phyloP scores from a whole-genome alignment of 2,888 invertebrate species.

The Orthonevra nobilis region DNA sequence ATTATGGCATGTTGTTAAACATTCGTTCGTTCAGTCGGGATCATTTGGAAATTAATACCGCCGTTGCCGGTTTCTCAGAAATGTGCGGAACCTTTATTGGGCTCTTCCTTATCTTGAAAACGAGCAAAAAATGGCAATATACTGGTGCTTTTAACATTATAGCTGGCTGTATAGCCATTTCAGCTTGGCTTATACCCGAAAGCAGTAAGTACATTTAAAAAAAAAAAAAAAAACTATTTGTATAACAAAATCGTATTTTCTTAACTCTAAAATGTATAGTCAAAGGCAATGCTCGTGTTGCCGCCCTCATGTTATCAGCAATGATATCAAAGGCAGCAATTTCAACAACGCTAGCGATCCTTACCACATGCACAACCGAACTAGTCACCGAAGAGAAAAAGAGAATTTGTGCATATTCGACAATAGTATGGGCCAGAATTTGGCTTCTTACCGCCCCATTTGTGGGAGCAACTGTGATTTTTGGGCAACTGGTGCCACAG shows the following conservation, averaged over 20 bases:
- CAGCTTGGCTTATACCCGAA: slow-evolving; percentile 79
- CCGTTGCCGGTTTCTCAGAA: slow-evolving; percentile 79
- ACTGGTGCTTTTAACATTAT: slow-evolving; percentile 79
- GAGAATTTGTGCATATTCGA: slow-evolving; percentile 78
- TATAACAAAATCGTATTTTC: no score
- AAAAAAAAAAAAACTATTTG: no score
- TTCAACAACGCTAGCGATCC: slow-evolving; percentile 78
- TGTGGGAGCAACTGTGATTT: slow-evolving; percentile 78
- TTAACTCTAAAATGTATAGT: slow-evolving; percentile 71
- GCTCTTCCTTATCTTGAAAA: slow-evolving; percentile 77
- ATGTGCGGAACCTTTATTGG: slow-evolving; percentile 79
- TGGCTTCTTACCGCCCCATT: slow-evolving; percentile 80
- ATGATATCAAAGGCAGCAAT: slow-evolving; percentile 80
- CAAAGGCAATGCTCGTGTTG: slow-evolving; percentile 75
- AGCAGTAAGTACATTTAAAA: slow-evolving; percentile 75
- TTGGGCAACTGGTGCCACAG: slow-evolving; percentile 79
- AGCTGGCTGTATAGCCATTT: slow-evolving; percentile 77
- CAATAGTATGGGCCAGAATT: slow-evolving; percentile 80
- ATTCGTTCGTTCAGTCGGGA: slow-evolving; percentile 80
- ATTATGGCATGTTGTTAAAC: slow-evolving; percentile 81
- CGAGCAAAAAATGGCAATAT: slow-evolving; percentile 79
- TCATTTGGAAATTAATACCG: slow-evolving; percentile 80
- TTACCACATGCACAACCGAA: slow-evolving; percentile 80
- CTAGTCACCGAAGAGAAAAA: slow-evolving; percentile 78
- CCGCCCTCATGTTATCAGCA: slow-evolving; percentile 79